Conservation (phyloP, 2,888 invertebrate species). For the Eugnorisma glareosa region DNA sequence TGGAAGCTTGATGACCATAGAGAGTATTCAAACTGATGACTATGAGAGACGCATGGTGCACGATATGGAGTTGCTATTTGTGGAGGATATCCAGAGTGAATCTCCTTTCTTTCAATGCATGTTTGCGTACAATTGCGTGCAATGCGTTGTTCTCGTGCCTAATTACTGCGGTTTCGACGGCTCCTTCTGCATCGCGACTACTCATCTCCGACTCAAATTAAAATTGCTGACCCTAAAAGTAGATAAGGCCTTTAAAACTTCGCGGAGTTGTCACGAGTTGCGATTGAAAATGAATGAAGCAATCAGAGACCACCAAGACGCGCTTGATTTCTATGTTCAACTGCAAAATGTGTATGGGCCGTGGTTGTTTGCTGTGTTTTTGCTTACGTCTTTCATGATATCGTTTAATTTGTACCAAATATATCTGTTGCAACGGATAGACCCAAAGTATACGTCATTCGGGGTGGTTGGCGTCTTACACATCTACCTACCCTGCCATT, state of each 20-base stretch:
- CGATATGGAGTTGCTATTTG: constrained; percentile 78
- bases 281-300: constrained; percentile 71
- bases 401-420: constrained; percentile 81
- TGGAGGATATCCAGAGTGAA: constrained; percentile 80
- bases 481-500: constrained; percentile 81
- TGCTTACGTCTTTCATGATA: constrained; percentile 77
- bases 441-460: constrained; percentile 78
- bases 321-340: constrained; percentile 74
- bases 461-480: constrained; percentile 71
- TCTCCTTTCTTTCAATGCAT: constrained; percentile 80
- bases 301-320: constrained; percentile 79
- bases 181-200: constrained; percentile 81
- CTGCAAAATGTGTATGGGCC: constrained; percentile 79
- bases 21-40: constrained; percentile 75
- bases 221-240: constrained; percentile 78
- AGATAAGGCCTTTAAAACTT: constrained; percentile 72
- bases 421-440: constrained; percentile 73
- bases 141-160: constrained; percentile 74
- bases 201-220: constrained; percentile 80
- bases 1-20: constrained; percentile 74
- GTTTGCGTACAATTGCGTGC: constrained; percentile 77
- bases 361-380: constrained; percentile 80
- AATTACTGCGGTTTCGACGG: constrained; percentile 82
- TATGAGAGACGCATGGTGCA: constrained; percentile 78
- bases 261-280: constrained; percentile 70